A percentile compares a stretch with the other conserved stretches of the same genome.
Evolutionary conservation across 2,888 invertebrate genomes (phyloP).

Genomic region (Caenorhabditis drosophilae): DNA sequence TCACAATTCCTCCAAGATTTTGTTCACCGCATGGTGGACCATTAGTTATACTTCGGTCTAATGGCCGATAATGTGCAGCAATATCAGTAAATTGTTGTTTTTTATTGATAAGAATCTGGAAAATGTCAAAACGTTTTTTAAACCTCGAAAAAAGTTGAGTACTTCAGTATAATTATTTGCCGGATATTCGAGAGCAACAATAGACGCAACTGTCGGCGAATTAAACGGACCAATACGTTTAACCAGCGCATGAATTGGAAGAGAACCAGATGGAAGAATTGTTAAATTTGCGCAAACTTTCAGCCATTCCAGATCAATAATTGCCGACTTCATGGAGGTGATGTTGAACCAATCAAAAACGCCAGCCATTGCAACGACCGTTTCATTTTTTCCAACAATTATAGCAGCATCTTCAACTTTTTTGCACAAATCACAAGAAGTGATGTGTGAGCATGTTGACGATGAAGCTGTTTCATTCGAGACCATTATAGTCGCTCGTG

Average conservation of each 20-base stretch:
- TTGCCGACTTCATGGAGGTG: slow-evolving; percentile 38
- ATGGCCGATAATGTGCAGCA: slow-evolving; percentile 42
- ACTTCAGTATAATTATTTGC: slow-evolving; percentile 58
- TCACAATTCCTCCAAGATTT: slow-evolving; percentile 41
- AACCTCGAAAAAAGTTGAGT: too few species aligned
- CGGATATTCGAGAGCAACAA: slow-evolving; percentile 55
- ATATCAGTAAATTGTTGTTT: slow-evolving; percentile 35
- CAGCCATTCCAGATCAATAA: slow-evolving; percentile 50
- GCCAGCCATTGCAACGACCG: slow-evolving; percentile 41
- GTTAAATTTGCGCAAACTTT: slow-evolving; percentile 57
- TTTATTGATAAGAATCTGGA: slow-evolving; percentile 53
- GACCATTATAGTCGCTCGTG: slow-evolving; percentile 48
- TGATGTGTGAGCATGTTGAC: slow-evolving; percentile 27
- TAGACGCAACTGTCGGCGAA: slow-evolving; percentile 45
- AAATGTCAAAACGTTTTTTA: background rate
- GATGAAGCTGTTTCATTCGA: slow-evolving; percentile 37
- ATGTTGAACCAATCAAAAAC: slow-evolving; percentile 52
- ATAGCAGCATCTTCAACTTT: slow-evolving; percentile 50
- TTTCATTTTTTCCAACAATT: slow-evolving; percentile 50
- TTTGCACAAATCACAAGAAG: slow-evolving; percentile 42
- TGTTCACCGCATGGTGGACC: slow-evolving; percentile 54
- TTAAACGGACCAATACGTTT: slow-evolving; percentile 36
- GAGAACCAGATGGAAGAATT: slow-evolving; percentile 45
- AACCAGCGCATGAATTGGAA: slow-evolving; percentile 45
- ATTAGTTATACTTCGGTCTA: slow-evolving; percentile 47